Evolutionary conservation across 2,113 vertebrate species (phyloP).

Genomic region (Paraplagusia blochii): DNA sequence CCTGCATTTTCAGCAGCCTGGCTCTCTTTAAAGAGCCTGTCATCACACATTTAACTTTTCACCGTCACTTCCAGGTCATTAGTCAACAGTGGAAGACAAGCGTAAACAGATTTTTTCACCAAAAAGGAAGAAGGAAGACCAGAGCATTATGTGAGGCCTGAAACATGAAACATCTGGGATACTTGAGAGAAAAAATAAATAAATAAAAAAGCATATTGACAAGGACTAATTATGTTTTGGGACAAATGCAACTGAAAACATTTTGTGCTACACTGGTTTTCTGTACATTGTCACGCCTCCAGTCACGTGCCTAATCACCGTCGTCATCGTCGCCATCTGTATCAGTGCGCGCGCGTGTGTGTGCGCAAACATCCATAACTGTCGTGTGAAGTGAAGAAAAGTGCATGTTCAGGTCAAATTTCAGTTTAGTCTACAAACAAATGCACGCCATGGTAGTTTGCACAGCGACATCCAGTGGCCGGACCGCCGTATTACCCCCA

Average conservation of each 20-base stretch:
- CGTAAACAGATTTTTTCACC: background rate
- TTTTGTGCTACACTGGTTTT: background rate
- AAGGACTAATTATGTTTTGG: too few relatives aligned
- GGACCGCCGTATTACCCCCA: constrained; percentile 13
- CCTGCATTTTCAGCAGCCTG: constrained; percentile 10
- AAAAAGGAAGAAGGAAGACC: too few relatives aligned
- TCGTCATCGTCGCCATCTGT: background rate
- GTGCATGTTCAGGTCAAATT: constrained; percentile 40
- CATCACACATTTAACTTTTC: constrained; percentile 21
- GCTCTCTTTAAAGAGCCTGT: constrained; percentile 19
- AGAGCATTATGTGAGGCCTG: too few relatives aligned
- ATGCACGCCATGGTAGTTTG: constrained; percentile 19
- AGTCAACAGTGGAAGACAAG: too few relatives aligned
- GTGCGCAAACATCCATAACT: background rate
- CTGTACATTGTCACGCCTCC: background rate
- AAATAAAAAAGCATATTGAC: background rate
- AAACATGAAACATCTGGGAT: too few relatives aligned
- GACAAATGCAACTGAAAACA: too few relatives aligned
- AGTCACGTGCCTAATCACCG: background rate
- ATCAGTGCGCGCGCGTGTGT: background rate
- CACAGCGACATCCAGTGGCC: constrained; percentile 44
- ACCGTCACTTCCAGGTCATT: constrained; percentile 16
- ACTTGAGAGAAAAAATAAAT: too few relatives aligned
- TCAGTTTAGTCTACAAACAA: constrained; percentile 46
- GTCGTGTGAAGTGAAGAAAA: constrained; percentile 4